Percentiles rank a stretch among this genome's conserved stretches.
These are phyloP conservation scores for Silurus meridionalis DNA, from an alignment of 2,113 vertebrate species.

Conservation along the genomic window DNA sequence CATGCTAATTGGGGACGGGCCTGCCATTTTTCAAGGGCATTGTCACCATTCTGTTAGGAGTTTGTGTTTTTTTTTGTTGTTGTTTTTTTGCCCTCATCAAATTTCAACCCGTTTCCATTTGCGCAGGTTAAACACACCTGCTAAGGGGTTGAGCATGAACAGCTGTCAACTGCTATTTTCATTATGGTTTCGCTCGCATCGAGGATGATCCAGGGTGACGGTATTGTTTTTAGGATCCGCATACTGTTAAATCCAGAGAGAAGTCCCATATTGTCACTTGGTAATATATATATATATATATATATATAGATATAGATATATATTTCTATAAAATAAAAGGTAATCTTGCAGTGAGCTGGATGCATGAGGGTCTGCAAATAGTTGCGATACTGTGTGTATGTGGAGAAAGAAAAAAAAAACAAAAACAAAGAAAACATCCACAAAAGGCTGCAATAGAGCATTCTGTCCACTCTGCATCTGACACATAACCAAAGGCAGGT, in stretches of 20 bases:
- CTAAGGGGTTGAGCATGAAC: conserved; percentile 4
- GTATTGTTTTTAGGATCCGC: not conserved
- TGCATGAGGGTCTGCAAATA: conserved; percentile 12
- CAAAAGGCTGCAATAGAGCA: conserved; percentile 16
- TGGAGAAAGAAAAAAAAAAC: not conserved
- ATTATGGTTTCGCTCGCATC: conserved; percentile 10
- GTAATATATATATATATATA: conserved; percentile 1
- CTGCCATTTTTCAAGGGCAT: conserved; percentile 43
- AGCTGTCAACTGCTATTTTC: conserved; percentile 41
- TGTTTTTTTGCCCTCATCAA: conserved; percentile 1
- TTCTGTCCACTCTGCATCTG: conserved; percentile 23
- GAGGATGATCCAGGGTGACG: conserved; percentile 8
- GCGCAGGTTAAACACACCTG: conserved; percentile 46
- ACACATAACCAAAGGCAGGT: conserved; percentile 30
- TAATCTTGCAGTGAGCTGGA: conserved; percentile 28
- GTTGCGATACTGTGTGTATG: not conserved
- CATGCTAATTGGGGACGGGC: conserved; percentile 36
- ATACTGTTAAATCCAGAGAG: not conserved
- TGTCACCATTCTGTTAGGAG: conserved; percentile 3
- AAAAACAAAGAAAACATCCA: conserved; percentile 11
- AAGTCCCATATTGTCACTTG: not conserved
- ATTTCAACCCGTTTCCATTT: conserved; percentile 37
- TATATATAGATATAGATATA: conserved; percentile 2
- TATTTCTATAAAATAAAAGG: not conserved
- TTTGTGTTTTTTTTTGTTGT: too few species aligned